Evolutionary conservation across 2,888 invertebrate species (phyloP), one percentile per base, ranked within the genome.

Genomic region (Helleia helle): DNA sequence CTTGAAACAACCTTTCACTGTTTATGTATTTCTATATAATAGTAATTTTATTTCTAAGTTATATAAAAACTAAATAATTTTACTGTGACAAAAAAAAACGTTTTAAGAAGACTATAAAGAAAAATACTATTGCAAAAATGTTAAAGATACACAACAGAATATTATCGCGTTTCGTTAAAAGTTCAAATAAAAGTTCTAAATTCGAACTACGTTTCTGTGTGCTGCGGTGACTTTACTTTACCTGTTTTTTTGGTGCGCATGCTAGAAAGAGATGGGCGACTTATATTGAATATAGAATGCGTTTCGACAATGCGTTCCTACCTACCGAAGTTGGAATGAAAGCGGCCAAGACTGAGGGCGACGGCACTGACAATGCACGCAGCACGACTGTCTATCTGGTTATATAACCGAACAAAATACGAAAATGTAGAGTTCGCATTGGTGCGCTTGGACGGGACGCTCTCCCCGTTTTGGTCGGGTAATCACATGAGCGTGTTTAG

Each of bases 291-390:
- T 71, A 70, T 70, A 65, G 65, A 77, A 79, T 72, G 70, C 65
- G 66, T 53, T 53, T 52, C 51, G 51, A 59, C 58, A 55, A 57
- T 71, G 69, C 65, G 65, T 66, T 66, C 63, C 65, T 67, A 65
- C 66, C 64, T 62, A 63, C 54, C 59, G 55, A 58, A 59, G 58
- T 57, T 64, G 65, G 60, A 64, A 59, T 59, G 64, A 70, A 70
- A 56, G 68, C 77, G 68, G 65, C 72, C 65, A 69, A 66, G 77
- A 70, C 69, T 65, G 71, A 68, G 76, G 75, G 73, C 77, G 77
- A 77, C 72, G 79, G 65, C 65, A 70, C 79, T 65, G 68, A 75
- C 81, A 83, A 81, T 81, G 80, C 83, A n/a, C n/a, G n/a, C n/a
- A n/a, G n/a, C n/a, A 81, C 69, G 72, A 70, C 66, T 65, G 66